Conservation (phyloP, 2,888 invertebrate genomes). For the Mechanitis messenoides region DNA sequence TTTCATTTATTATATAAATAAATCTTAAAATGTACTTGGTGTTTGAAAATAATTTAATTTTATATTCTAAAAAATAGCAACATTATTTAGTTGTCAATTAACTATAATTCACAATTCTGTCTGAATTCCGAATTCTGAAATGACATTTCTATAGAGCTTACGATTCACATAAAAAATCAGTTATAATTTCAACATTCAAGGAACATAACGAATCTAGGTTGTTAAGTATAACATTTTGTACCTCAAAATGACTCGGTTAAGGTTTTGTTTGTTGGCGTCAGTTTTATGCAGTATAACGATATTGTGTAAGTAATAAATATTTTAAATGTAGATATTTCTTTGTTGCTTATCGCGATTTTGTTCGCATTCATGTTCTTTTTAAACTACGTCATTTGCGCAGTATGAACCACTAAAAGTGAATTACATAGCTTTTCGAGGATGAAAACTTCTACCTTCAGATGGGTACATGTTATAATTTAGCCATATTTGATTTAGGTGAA, state of each 20-base stretch:
- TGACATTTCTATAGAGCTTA: conserved; percentile 2
- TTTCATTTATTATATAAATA: too few relatives aligned
- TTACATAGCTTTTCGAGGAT: neutral
- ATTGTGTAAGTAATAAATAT: conserved; percentile 59
- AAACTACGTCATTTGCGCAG: conserved; percentile 22
- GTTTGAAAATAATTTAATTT: too few relatives aligned
- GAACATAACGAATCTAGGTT: conserved; percentile 29
- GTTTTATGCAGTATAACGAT: conserved; percentile 51
- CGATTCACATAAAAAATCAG: conserved; percentile 36
- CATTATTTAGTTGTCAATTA: neutral
- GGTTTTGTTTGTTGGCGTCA: conserved; percentile 51
- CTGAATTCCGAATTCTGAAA: neutral
- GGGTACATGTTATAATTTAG: conserved; percentile 30
- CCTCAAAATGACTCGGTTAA: conserved; percentile 51
- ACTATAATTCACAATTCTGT: neutral
- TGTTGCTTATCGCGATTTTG: conserved; percentile 39
- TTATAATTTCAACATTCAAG: conserved; percentile 46
- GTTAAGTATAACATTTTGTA: conserved; percentile 7
- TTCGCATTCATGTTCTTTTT: conserved; percentile 17
- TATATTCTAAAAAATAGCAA: neutral
- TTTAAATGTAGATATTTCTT: conserved; percentile 34
- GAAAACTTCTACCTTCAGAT: conserved; percentile 35
- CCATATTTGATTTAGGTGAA: conserved; percentile 34
- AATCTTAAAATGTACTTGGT: too few relatives aligned
- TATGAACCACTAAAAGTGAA: neutral